Conservation (phyloP, 2,113 vertebrate genomes). For the Merops nubicus region DNA sequence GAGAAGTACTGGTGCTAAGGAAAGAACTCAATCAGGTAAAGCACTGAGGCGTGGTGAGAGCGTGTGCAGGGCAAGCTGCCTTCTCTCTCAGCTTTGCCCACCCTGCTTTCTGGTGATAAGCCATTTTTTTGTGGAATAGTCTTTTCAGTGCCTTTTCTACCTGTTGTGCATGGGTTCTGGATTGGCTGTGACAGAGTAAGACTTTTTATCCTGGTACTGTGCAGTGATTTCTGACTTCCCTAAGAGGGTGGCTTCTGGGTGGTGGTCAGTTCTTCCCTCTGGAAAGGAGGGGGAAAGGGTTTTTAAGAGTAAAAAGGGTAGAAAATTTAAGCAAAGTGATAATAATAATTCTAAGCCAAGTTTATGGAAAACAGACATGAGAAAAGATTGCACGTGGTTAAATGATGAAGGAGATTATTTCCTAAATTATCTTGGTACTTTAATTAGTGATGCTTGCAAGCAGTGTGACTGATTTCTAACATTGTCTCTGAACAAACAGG, state of each 20-base stretch:
- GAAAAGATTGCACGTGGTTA: background rate
- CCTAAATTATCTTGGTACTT: background rate
- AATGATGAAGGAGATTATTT: background rate
- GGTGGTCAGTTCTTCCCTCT: background rate
- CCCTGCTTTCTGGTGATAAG: background rate
- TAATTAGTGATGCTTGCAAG: background rate
- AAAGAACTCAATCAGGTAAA: slow-evolving; percentile 92
- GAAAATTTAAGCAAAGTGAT: background rate
- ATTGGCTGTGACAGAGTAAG: background rate
- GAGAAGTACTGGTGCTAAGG: slow-evolving; percentile 88
- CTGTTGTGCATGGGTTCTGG: background rate
- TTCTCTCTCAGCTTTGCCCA: background rate
- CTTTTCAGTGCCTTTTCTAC: background rate
- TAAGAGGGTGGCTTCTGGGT: background rate
- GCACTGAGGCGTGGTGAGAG: background rate
- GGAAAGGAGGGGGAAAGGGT: background rate
- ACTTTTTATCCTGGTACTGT: background rate
- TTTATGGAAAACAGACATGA: background rate
- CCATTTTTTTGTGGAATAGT: background rate
- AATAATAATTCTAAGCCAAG: background rate
- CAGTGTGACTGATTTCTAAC: background rate
- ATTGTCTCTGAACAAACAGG: background rate
- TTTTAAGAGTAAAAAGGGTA: background rate
- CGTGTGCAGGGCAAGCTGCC: background rate
- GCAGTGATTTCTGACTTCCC: background rate